Evolutionary conservation across 2,888 invertebrate species (phyloP), one percentile per base, ranked within the genome.

Genomic region (Caenorhabditis sp.): DNA sequence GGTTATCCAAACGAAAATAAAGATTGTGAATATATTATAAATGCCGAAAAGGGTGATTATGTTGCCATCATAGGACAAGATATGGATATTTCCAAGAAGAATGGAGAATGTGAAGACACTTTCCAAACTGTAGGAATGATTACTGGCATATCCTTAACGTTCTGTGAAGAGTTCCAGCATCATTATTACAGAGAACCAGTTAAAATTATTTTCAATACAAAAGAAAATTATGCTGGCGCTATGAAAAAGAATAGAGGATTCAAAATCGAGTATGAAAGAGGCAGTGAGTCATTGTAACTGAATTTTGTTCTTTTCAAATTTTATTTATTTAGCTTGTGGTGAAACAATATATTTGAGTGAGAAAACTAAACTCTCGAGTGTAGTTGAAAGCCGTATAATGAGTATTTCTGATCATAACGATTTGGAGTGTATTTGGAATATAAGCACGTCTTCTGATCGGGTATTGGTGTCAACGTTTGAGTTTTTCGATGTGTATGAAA

Each of bases 1-100:
- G 77, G 70, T 57, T 85, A 87, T 52, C 87, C 84, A 23, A 87
- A 86, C 63, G 69, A 81, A 27, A 70, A 79, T 60, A 17, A 12
- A 14, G 23, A 66, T 2, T 86, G 87, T 64, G 68, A 71, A 17
- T 87, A 86, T 64, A 58, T 83, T 10, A 87, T 86, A 63, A 67
- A 82, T 50, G 83, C 86, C 3, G 61, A 61, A 53, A 76, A 53
- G 60, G 63, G 43, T 52, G 65, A 68, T 59, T 1, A 59, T 0
- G 65, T 76, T 50, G 67, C 69, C 1, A n/a, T 78, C 31, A 59
- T 63, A 21, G 66, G 76, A 57, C 21, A 49, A 7, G 76, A 76
- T 20, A 49, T 74, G 12, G 70, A 76, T 43, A 26, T 78, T 14
- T 50, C 73, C 1, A 53, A 14, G 3, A 53, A 43, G 17, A 67